These are phyloP conservation scores for Porphyrio hochstetteri DNA, from an alignment of 2,113 vertebrate species.

Conservation along the genomic window DNA sequence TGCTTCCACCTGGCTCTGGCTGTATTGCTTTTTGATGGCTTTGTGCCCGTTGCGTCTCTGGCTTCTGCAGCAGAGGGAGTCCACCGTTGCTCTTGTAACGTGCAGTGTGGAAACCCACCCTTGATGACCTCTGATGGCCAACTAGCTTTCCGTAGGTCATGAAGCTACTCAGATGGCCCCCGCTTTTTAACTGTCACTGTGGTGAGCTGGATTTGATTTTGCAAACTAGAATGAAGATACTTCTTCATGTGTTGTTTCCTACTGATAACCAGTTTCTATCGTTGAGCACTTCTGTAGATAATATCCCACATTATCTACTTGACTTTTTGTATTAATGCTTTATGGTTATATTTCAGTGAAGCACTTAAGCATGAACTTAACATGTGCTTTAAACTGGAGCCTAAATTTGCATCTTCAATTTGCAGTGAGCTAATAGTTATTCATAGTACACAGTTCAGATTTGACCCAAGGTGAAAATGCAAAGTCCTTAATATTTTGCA, in stretches of 20 bases:
- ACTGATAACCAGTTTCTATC: background rate
- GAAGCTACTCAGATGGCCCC: background rate
- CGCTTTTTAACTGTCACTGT: background rate
- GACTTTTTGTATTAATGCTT: constrained; percentile 37
- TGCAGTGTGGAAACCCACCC: background rate
- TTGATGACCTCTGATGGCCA: background rate
- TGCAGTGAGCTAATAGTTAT: constrained; percentile 40
- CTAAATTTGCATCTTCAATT: constrained; percentile 47
- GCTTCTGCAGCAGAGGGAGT: background rate
- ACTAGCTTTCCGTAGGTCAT: fast-evolving
- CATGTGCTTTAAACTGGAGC: constrained; percentile 56
- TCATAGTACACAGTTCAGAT: constrained; percentile 31
- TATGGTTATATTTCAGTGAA: constrained; percentile 37
- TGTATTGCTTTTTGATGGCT: background rate
- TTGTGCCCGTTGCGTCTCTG: background rate
- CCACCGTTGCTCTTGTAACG: fast-evolving
- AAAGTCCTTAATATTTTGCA: constrained; percentile 34
- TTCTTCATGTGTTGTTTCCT: background rate
- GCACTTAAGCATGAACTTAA: constrained; percentile 48
- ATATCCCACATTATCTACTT: constrained; percentile 29
- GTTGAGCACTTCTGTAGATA: constrained; percentile 22
- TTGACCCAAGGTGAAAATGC: constrained; percentile 34
- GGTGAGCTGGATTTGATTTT: background rate
- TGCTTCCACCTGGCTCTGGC: background rate
- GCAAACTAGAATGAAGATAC: background rate